Conservation (phyloP, 2,888 invertebrate genomes). For the Cinara cedri region DNA sequence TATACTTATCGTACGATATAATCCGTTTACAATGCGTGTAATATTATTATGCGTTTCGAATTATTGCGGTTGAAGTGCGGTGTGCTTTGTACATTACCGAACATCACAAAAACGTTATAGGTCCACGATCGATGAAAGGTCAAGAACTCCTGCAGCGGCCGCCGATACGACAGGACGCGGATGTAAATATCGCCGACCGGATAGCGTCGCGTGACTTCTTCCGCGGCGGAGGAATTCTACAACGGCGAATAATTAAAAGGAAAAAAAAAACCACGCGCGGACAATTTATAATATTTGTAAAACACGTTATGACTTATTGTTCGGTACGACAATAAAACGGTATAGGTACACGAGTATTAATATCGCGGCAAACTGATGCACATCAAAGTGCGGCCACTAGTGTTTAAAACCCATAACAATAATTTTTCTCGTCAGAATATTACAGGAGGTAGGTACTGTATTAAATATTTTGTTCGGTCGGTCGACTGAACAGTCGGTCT, state of each 20-base stretch:
- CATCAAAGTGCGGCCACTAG: slow-evolving; percentile 26
- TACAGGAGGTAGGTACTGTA: too few relatives aligned
- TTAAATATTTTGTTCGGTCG: too few relatives aligned
- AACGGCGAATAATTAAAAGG: slow-evolving; percentile 9
- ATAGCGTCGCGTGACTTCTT: not conserved
- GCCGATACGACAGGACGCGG: not conserved
- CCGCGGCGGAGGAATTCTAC: not conserved
- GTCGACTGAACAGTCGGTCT: too few relatives aligned
- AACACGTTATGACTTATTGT: slow-evolving; percentile 27
- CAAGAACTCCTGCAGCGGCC: too few relatives aligned
- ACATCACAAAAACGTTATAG: not conserved
- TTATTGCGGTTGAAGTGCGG: too few relatives aligned
- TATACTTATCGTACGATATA: too few relatives aligned
- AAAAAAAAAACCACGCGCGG: not conserved
- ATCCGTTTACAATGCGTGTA: too few relatives aligned
- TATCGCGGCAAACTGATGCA: not conserved
- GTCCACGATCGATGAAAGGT: too few relatives aligned
- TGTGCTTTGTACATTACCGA: too few relatives aligned
- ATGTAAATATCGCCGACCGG: too few relatives aligned
- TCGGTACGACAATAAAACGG: not conserved
- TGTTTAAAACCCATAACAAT: not conserved
- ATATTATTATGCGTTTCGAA: too few relatives aligned
- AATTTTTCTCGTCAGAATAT: too few relatives aligned
- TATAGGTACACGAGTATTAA: not conserved
- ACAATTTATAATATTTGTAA: not conserved